Base-by-base conservation (phyloP, 2,797 vertebrate genomes). In the Schizopygopsis malacanthus region DNA sequence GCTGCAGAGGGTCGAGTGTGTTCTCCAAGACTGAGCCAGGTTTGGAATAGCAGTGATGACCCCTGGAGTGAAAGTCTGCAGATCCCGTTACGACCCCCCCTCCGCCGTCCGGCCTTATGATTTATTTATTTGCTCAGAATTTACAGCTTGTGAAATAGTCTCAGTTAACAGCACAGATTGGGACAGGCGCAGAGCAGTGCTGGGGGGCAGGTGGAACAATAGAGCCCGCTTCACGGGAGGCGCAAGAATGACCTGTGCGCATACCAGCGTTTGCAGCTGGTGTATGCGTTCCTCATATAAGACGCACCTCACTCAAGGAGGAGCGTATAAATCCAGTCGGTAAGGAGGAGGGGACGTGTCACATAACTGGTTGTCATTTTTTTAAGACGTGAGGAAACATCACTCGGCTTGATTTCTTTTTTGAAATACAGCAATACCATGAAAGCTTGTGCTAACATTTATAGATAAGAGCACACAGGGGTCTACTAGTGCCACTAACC, bases 321-420 rank as follows among this genome's bases (percentile, higher is more conserved):
- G 78, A 87, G 90, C 90, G 84, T 93, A 93, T 95, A 94, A 94
- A 93, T 95, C 92, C 92, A 92, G 84, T 87, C 33, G 78, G 89
- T 95, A 93, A 94, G 90, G 91, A 94, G 91, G 83, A 94, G 93
- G 91, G 90, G 92, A 94, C 92, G 93, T 94, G 94, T 93, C 92
- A 94, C 91, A 94, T 94, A 93, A 88, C 93, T 94, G 54, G 78
- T 91, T 94, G 94, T 94, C 94, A 92, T 93, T 95, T 92, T 93
- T 94, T 94, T 93, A 95, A 91, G 93, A 94, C 92, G 93, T 94
- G 93, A 94, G 88, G 92, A 94, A 94, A 93, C 90, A 87, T 85
- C n/a, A 52, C 86, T 87, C 87, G 75, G 91, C 89, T 90, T 92
- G 89, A 90, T 93, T 93, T 92, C 86, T 89, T 87, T 56, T 90